Conservation (phyloP, 2,888 invertebrate species). For the Caenorhabditis macrosperma region DNA sequence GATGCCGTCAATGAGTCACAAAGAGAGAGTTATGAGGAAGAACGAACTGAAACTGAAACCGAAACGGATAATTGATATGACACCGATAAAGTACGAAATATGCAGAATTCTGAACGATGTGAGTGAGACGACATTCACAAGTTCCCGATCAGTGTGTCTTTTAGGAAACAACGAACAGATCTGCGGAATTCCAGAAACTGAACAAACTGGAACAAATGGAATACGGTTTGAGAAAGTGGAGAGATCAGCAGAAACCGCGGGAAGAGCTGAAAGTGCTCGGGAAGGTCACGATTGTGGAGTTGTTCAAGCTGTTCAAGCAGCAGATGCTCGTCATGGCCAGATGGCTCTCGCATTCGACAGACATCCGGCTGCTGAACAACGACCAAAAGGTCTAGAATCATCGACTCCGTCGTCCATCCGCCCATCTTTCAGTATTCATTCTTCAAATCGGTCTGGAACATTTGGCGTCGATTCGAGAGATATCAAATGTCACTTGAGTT, state of each 20-base stretch:
- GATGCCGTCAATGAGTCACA: neutral
- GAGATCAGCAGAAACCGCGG: conserved; percentile 20
- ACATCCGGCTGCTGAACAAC: conserved; percentile 34
- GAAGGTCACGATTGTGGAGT: neutral
- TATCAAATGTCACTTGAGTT: conserved; percentile 50
- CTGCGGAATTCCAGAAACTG: neutral
- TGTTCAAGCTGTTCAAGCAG: conserved; percentile 19
- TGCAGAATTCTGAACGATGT: conserved; percentile 8
- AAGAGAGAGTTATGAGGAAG: neutral
- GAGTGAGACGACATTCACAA: neutral
- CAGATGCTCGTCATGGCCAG: conserved; percentile 48
- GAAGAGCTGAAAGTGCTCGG: conserved; percentile 10
- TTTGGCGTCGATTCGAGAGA: conserved; percentile 55
- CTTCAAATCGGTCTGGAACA: conserved; percentile 57
- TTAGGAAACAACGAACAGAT: neutral
- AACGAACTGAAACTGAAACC: neutral
- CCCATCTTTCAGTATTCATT: conserved; percentile 38
- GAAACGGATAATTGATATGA: conserved; percentile 22
- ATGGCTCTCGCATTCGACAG: conserved; percentile 53
- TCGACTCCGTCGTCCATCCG: neutral
- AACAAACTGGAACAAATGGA: conserved; percentile 33
- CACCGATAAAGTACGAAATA: conserved; percentile 1
- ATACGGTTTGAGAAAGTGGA: conserved; percentile 16
- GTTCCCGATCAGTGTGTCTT: neutral
- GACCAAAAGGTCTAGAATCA: conserved; percentile 41